Evolutionary conservation across 1,140 invertebrate species (phyloP), one percentile per base, ranked within the genome.

Genomic region (Trinorchestia longiramus): DNA sequence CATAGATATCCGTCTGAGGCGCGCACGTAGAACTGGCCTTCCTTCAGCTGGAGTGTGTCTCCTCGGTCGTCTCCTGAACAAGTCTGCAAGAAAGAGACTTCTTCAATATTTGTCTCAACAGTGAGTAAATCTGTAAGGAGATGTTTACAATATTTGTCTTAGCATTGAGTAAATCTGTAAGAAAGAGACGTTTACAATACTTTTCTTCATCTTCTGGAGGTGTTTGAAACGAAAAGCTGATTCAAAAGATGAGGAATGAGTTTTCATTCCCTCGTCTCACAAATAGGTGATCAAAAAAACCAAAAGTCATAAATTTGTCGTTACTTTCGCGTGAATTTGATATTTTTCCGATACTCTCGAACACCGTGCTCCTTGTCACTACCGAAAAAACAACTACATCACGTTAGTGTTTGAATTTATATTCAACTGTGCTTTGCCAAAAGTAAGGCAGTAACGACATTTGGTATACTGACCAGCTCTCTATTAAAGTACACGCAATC

Each of bases 11-110:
- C 92, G 92, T 94, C 92, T 0, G 92, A 94, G 92, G 92, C 92
- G 6, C 92, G 92, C 23, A 94, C 92, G 92, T 94, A 94, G 92
- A 94, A 94, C 92, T 94, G 92, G 8, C 92, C 92, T 47, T 94
- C 92, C 43, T 94, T 94, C 41, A 94, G 92, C 92, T 94, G 92
- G 15, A 94, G 92, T 0, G 92, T 43, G 92, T 94, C 92, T 4
- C 92, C 92, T 42, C 92, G 92, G 43, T 94, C 92, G 44, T 94
- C 92, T 6, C 92, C 92, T 23, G 92, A 94, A 43, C 92, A 94
- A n/a, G 92, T 94, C 92, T 94, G 92, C 43, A 44, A 90, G 4
- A 90, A 42, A 41, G 43, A 90, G 62, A 77, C 62, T 23, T 77
- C 62, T 77, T 77, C 28, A 77, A 77, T 77, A 36, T 77, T 77